phyloP scores from a whole-genome alignment of 2,797 vertebrate genomes.

The Anisognathus igniventris region DNA sequence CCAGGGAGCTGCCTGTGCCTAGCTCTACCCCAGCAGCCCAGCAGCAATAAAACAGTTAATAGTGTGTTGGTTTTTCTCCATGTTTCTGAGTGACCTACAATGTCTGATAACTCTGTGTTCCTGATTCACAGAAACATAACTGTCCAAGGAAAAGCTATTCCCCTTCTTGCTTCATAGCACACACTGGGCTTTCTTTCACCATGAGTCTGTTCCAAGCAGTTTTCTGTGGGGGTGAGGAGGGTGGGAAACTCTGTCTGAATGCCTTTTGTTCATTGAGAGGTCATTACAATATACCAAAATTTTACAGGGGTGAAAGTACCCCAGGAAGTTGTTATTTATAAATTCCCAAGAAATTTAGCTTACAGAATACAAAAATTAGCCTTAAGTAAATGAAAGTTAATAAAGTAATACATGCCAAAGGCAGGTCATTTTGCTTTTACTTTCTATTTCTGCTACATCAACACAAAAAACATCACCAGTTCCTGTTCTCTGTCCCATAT shows the following conservation, averaged over 20 bases:
- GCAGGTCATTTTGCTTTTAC: neutral
- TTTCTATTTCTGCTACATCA: constrained; percentile 13
- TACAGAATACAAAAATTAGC: constrained; percentile 10
- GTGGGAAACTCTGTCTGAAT: neutral
- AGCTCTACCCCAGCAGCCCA: neutral
- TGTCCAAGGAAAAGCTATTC: neutral
- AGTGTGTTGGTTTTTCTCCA: neutral
- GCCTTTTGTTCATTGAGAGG: neutral
- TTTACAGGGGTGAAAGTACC: constrained; percentile 14
- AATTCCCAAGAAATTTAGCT: constrained; percentile 32
- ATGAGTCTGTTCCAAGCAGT: neutral
- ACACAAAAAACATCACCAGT: neutral
- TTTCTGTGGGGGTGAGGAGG: neutral
- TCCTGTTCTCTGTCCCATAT: neutral
- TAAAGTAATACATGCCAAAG: neutral
- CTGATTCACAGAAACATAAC: neutral
- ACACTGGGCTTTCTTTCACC: neutral
- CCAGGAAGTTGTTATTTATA: constrained; percentile 40
- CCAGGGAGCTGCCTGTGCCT: neutral
- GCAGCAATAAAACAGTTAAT: neutral
- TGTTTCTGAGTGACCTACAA: neutral
- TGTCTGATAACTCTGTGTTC: neutral
- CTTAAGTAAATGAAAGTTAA: constrained; percentile 5
- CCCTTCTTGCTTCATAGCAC: neutral
- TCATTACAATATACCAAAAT: neutral